Evolutionary conservation across 2,888 invertebrate species (phyloP).

Genomic region (Cyclophora punctaria): DNA sequence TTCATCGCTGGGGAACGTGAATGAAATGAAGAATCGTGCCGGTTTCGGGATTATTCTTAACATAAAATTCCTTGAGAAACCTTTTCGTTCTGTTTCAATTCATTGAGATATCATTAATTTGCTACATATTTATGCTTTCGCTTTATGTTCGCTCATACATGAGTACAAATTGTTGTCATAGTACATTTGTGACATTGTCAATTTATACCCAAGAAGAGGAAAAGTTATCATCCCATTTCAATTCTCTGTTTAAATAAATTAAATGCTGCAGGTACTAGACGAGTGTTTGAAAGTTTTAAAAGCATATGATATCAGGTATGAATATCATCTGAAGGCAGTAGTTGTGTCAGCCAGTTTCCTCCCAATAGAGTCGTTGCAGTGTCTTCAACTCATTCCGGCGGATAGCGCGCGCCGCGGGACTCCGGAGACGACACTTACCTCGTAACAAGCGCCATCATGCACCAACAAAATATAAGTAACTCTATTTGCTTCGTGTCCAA

Average conservation of each 20-base stretch:
- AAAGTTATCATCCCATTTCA: too few relatives aligned
- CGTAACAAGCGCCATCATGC: slow-evolving; percentile 34
- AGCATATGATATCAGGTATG: slow-evolving; percentile 12
- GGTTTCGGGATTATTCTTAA: slow-evolving; percentile 70
- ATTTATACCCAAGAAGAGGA: too few relatives aligned
- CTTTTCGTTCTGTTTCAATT: slow-evolving; percentile 68
- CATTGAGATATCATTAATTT: slow-evolving; percentile 28
- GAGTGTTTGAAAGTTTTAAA: not conserved
- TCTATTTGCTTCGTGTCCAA: slow-evolving; percentile 29
- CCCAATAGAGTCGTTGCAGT: slow-evolving; percentile 35
- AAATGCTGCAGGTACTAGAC: too few relatives aligned
- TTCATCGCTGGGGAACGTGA: slow-evolving; percentile 74
- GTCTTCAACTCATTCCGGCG: slow-evolving; percentile 39
- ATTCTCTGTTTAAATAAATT: too few relatives aligned
- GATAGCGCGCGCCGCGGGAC: slow-evolving; percentile 37
- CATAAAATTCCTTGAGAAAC: slow-evolving; percentile 60
- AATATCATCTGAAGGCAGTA: slow-evolving; percentile 13
- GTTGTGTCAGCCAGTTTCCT: slow-evolving; percentile 24
- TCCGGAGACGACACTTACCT: slow-evolving; percentile 32
- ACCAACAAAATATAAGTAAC: slow-evolving; percentile 30
- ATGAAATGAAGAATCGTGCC: slow-evolving; percentile 74
- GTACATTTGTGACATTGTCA: too few relatives aligned
- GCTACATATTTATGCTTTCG: too few relatives aligned
- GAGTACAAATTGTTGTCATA: too few relatives aligned
- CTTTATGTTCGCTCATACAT: too few relatives aligned